Percentiles rank a stretch among this genome's conserved stretches.
phyloP scores from a whole-genome alignment of 92 coral and sea anemone species.

The Diadumene lineata region DNA sequence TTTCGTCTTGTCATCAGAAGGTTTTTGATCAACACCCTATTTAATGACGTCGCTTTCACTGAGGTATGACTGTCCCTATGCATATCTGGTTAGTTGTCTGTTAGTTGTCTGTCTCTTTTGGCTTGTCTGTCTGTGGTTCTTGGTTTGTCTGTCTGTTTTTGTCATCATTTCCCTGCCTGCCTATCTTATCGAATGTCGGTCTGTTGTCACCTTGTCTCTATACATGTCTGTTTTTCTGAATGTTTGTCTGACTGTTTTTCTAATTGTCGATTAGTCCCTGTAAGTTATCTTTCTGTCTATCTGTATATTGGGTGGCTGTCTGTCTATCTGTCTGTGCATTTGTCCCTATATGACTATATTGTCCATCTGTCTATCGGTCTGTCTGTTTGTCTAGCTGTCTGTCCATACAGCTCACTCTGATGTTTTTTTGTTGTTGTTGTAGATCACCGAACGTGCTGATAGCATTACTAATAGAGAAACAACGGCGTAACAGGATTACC shows the following conservation, averaged over 20 bases:
- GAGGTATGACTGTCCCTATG: constrained; percentile 43
- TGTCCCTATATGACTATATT: background rate
- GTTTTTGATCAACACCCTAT: constrained; percentile 73
- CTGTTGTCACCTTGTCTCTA: too few relatives aligned
- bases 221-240: too few relatives aligned
- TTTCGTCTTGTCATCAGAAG: constrained; percentile 80
- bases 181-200: too few relatives aligned
- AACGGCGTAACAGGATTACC: background rate
- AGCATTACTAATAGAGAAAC: background rate
- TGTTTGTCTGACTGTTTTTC: too few relatives aligned
- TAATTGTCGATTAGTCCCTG: too few relatives aligned
- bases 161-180: background rate
- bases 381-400: background rate
- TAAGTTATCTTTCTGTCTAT: background rate
- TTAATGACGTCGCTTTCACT: constrained; percentile 80
- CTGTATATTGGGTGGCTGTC: background rate
- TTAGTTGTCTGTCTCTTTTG: background rate
- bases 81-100: background rate
- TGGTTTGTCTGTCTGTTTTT: background rate
- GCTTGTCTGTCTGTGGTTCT: background rate
- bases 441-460: constrained; percentile 28
- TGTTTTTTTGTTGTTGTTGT: background rate
- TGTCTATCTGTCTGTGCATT: background rate
- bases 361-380: background rate
- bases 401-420: background rate